phyloP scores from a whole-genome alignment of 2,113 vertebrate genomes.

The Nesospiza acunhae region DNA sequence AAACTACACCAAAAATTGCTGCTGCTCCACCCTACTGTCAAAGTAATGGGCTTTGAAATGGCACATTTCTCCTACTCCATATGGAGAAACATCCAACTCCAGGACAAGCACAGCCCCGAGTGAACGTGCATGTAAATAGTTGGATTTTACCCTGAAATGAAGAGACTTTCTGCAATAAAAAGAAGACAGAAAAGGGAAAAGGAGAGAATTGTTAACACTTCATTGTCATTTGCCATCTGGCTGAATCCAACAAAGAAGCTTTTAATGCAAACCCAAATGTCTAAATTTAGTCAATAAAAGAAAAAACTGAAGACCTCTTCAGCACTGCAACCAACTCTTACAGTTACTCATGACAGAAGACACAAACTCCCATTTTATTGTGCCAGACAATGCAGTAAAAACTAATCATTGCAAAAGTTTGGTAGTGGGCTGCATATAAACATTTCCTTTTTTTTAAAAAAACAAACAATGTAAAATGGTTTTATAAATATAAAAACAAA shows the following conservation, averaged over 20 bases:
- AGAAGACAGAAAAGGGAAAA: neutral
- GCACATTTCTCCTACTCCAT: neutral
- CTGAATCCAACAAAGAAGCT: neutral
- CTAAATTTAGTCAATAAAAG: neutral
- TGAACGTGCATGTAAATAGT: constrained; percentile 1
- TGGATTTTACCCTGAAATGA: neutral
- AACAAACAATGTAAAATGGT: neutral
- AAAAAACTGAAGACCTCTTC: neutral
- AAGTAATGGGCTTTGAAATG: neutral
- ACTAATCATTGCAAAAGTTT: neutral
- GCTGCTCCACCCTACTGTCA: accelerated
- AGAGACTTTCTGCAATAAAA: neutral
- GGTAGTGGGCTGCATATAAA: neutral
- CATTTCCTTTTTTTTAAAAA: neutral
- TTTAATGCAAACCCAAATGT: neutral
- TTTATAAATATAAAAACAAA: neutral
- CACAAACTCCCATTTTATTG: neutral
- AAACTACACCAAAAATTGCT: neutral
- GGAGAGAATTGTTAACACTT: neutral
- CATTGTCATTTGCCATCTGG: constrained; percentile 35
- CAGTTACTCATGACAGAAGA: neutral
- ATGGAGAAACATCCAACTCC: neutral
- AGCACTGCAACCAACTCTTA: neutral
- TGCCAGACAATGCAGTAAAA: neutral
- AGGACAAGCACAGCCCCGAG: neutral